Conservation (phyloP, 2,888 invertebrate species). For the Actias luna region DNA sequence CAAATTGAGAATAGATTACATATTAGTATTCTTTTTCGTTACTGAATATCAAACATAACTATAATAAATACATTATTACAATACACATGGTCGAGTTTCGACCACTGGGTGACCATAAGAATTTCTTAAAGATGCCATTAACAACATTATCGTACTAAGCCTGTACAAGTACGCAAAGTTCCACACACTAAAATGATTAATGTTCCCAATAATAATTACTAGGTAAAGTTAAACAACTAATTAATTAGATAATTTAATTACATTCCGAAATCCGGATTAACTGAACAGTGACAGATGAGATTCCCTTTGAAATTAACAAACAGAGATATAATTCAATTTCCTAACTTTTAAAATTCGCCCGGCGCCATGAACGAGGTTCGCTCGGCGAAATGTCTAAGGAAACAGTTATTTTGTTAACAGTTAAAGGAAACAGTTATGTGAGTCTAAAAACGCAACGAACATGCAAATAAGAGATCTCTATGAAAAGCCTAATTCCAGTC, state of each 20-base stretch:
- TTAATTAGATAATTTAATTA: constrained; percentile 17
- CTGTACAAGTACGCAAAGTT: background rate
- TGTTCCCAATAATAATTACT: background rate
- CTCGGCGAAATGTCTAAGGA: background rate
- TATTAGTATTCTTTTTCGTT: no score
- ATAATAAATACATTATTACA: no score
- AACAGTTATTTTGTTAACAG: background rate
- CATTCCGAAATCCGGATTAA: constrained; percentile 18
- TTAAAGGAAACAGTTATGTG: background rate
- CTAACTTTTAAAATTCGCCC: constrained; percentile 14
- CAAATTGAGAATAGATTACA: no score
- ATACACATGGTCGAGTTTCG: no score
- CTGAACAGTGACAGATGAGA: constrained; percentile 14
- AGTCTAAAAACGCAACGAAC: background rate
- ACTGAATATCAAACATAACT: no score
- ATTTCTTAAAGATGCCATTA: no score
- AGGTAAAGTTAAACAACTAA: background rate
- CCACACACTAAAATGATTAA: background rate
- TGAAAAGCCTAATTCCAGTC: background rate
- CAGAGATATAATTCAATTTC: constrained; percentile 16
- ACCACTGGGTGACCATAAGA: no score
- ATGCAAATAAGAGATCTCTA: constrained; percentile 1
- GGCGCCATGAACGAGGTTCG: background rate
- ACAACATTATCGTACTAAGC: background rate
- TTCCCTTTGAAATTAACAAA: constrained; percentile 10